Evolutionary conservation across 2,113 vertebrate genomes (phyloP).

Genomic region (Ictidomys tridecemlineatus): DNA sequence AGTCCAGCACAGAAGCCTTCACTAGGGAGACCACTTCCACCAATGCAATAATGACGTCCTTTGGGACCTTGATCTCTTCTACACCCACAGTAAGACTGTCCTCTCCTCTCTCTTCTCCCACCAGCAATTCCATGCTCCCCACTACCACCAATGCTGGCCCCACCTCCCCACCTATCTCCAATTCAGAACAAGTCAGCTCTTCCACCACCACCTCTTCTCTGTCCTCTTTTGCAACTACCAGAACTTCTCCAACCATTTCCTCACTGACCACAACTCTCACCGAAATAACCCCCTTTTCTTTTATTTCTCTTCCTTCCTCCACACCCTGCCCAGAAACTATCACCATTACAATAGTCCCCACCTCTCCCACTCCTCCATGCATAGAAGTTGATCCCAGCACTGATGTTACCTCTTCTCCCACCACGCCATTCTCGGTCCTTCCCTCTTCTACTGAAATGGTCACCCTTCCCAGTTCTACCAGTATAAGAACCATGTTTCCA

Average conservation of each 20-base stretch:
- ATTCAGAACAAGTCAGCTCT: background rate
- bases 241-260: background rate
- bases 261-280: background rate
- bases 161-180: rapidly evolving
- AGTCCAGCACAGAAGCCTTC: too few species aligned
- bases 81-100: background rate
- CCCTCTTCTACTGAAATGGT: background rate
- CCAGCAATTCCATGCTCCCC: rapidly evolving
- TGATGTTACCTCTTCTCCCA: background rate
- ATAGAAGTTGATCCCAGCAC: background rate
- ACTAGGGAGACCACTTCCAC: background rate
- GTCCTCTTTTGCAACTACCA: background rate
- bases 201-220: background rate
- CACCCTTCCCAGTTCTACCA: background rate
- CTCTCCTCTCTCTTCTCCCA: rapidly evolving
- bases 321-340: background rate
- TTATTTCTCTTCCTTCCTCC: background rate
- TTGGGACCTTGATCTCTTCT: background rate
- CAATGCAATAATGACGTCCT: background rate
- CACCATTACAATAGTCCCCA: slow-evolving; percentile 22
- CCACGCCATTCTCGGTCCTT: background rate
- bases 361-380: background rate
- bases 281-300: background rate
- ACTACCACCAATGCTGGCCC: rapidly evolving
- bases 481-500: background rate